These are phyloP conservation scores for Folsomia candida DNA, from an alignment of 2,888 invertebrate species.

Conservation along the genomic window DNA sequence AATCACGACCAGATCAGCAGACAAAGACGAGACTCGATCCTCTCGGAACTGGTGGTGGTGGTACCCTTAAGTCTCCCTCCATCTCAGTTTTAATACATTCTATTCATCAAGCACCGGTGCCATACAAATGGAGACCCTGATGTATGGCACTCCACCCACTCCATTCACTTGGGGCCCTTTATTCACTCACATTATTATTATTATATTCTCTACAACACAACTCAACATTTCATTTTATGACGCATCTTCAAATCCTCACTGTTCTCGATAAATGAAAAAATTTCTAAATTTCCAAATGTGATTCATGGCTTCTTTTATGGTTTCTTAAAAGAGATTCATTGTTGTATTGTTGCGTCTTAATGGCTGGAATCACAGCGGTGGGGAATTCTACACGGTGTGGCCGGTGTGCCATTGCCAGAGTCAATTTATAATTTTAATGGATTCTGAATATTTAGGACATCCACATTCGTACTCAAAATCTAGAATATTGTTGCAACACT, in stretches of 20 bases:
- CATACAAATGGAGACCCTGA: background rate
- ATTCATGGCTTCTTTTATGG: background rate
- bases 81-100: background rate
- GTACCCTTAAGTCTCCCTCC: background rate
- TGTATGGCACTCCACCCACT: background rate
- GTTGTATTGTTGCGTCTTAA: background rate
- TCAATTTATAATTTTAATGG: background rate
- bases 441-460: background rate
- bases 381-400: background rate
- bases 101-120: background rate
- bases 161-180: background rate
- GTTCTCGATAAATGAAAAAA: background rate
- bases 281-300: background rate
- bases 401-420: background rate
- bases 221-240: background rate
- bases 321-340: background rate
- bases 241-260: background rate
- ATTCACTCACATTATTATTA: background rate
- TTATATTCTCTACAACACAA: background rate
- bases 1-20: background rate
- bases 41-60: no score
- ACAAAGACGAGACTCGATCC: background rate
- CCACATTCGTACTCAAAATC: background rate
- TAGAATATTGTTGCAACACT: no score
- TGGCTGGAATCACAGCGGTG: background rate